These are phyloP conservation scores for Cantharis lateralis DNA, from an alignment of 2,888 invertebrate genomes.

Conservation along the genomic window DNA sequence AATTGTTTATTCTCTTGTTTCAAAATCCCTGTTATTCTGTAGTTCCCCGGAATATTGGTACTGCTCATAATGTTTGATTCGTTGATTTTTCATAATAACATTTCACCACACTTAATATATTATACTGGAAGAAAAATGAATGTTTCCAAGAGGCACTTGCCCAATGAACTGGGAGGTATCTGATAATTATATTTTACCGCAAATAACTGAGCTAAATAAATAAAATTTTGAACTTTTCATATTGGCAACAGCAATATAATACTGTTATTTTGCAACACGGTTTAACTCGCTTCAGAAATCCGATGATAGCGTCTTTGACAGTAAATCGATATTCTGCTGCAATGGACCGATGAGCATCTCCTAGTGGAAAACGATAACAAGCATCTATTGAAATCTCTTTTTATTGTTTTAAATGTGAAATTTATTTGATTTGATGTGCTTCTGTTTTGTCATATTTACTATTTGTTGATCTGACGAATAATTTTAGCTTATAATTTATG, in stretches of 20 bases:
- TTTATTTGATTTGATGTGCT: neutral
- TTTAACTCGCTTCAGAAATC: neutral
- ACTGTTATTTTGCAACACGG: neutral
- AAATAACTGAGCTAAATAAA: too few relatives aligned
- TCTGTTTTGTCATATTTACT: neutral
- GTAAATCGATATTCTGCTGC: neutral
- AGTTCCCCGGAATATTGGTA: too few relatives aligned
- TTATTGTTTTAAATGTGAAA: neutral
- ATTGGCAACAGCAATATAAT: neutral
- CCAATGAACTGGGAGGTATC: neutral
- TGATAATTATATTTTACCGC: neutral
- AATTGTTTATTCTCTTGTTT: too few relatives aligned
- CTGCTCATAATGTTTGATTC: too few relatives aligned
- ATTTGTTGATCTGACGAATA: neutral
- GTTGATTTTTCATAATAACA: neutral
- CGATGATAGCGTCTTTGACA: neutral
- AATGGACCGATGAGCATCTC: neutral
- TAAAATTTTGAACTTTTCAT: too few relatives aligned
- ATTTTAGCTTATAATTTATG: neutral
- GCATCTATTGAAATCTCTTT: neutral
- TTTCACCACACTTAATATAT: too few relatives aligned
- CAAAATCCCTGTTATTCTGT: too few relatives aligned
- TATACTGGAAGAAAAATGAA: neutral
- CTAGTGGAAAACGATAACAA: neutral
- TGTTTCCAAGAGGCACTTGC: neutral